phyloP scores from a whole-genome alignment of 2,888 invertebrate species.

The Brachynemurus nebulosus region DNA sequence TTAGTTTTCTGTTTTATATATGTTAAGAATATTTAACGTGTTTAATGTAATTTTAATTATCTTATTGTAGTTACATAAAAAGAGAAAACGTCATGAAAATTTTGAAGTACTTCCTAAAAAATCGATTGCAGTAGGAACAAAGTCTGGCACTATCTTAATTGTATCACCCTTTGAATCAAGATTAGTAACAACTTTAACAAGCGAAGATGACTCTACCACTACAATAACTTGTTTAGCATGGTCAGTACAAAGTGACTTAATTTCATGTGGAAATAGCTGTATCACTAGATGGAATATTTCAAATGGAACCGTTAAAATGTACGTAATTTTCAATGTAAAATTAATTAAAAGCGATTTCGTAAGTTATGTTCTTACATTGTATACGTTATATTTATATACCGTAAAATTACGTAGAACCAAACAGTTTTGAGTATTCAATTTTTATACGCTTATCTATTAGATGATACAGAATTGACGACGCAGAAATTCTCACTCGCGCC shows the following conservation, averaged over 20 bases:
- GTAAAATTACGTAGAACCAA: too few relatives aligned
- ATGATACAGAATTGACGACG: too few relatives aligned
- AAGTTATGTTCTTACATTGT: too few relatives aligned
- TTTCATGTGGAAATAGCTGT: slow-evolving; percentile 39
- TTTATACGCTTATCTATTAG: too few relatives aligned
- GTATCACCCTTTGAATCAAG: slow-evolving; percentile 55
- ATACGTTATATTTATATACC: too few relatives aligned
- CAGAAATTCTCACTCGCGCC: too few relatives aligned
- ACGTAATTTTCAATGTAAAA: slow-evolving; percentile 24
- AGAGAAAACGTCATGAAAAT: slow-evolving; percentile 32
- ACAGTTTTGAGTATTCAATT: too few relatives aligned
- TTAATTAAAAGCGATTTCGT: background rate
- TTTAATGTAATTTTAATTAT: slow-evolving; percentile 3
- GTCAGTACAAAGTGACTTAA: slow-evolving; percentile 37
- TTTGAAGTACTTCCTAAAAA: slow-evolving; percentile 27
- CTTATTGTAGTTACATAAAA: slow-evolving; percentile 32
- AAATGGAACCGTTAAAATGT: slow-evolving; percentile 35
- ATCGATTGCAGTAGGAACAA: slow-evolving; percentile 58
- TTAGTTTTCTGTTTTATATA: too few relatives aligned
- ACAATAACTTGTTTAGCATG: slow-evolving; percentile 40
- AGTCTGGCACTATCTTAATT: slow-evolving; percentile 53
- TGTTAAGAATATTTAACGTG: background rate
- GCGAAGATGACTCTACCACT: slow-evolving; percentile 21
- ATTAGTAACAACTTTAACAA: slow-evolving; percentile 42
- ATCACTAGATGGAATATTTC: slow-evolving; percentile 42